These are phyloP conservation scores for Zaprionus inermis DNA, from an alignment of 1,140 invertebrate genomes.

Conservation along the genomic window DNA sequence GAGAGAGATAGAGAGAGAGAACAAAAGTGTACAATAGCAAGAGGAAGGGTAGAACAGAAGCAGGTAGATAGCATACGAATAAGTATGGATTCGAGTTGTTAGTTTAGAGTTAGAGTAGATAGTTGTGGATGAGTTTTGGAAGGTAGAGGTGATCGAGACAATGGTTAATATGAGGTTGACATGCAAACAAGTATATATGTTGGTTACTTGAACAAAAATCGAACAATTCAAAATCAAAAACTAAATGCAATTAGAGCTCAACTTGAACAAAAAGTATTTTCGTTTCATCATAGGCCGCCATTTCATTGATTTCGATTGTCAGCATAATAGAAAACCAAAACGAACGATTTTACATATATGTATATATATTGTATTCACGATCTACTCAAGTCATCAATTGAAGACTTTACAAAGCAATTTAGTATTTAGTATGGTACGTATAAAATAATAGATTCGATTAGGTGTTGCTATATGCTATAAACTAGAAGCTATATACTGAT, in stretches of 20 bases:
- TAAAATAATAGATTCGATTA: conserved; percentile 19
- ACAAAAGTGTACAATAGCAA: conserved; percentile 52
- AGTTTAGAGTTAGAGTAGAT: conserved; percentile 49
- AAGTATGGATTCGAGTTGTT: conserved; percentile 23
- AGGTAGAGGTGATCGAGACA: conserved; percentile 11
- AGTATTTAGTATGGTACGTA: conserved; percentile 27
- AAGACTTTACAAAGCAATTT: conserved; percentile 47
- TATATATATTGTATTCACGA: conserved; percentile 35
- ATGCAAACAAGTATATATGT: conserved; percentile 48
- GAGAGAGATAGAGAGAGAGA: conserved; percentile 46
- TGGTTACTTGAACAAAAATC: conserved; percentile 43
- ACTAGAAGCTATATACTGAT: conserved; percentile 29
- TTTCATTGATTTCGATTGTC: conserved; percentile 42
- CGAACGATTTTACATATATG: conserved; percentile 33
- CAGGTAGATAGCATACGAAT: conserved; percentile 30
- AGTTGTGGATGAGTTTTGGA: conserved; percentile 26
- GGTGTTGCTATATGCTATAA: conserved; percentile 18
- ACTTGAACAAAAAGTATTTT: conserved; percentile 78
- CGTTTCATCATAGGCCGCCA: conserved; percentile 52
- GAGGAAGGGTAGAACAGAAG: conserved; percentile 27
- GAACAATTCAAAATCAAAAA: conserved; percentile 27
- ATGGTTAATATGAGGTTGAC: conserved; percentile 25
- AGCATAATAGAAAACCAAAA: conserved; percentile 44
- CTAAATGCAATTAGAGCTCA: conserved; percentile 84
- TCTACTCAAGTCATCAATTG: conserved; percentile 52